Evolutionary conservation across 2,113 vertebrate genomes (phyloP), one percentile per base, ranked within the genome.

Genomic region (Chascanopsetta lugubris): DNA sequence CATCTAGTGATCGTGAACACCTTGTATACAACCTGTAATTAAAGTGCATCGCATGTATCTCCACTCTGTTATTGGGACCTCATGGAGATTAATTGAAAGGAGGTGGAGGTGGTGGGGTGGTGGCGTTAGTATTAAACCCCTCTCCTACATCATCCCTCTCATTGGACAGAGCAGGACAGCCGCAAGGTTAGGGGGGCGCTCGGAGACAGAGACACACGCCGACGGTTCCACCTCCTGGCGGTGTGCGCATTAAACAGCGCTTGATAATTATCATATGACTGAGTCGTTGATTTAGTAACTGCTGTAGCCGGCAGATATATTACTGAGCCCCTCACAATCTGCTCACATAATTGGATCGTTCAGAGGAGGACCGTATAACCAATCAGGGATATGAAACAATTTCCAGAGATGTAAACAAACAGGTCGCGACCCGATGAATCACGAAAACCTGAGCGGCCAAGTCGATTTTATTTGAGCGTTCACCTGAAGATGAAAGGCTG

Each of bases 401-500:
- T 72, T 67, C 77, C 67, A 73, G 67, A 79, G 71, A 62, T 45
- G 71, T 85, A 82, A 88, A 88, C 81, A 86, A 34, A 46, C 34
- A 50, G 73, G 77, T 79, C 69, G 34, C 21, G 51, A 71, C 85
- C 73, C 65, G 61, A 48, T 77, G 69, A 84, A 87, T 83, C 69
- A 56, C 63, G 21, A n/a, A 69, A 79, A 77, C 79, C 66, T 77
- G 18, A 47, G 64, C 62, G 69, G 67, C 63, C 30, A 7, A 67
- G 57, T 68, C 65, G 57, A 59, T 82, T 86, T 83, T 86, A 86
- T 87, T 68, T 71, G 75, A 22, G 76, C 78, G n/a, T 63, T 84
- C 47, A 60, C 82, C 78, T 73, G 68, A 51, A 70, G 72, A 78
- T 77, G 73, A 79, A 66, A 76, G 72, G 18, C 21, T 25, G 49